phyloP scores from a whole-genome alignment of 2,888 invertebrate species.

The Amphimallon solstitiale region DNA sequence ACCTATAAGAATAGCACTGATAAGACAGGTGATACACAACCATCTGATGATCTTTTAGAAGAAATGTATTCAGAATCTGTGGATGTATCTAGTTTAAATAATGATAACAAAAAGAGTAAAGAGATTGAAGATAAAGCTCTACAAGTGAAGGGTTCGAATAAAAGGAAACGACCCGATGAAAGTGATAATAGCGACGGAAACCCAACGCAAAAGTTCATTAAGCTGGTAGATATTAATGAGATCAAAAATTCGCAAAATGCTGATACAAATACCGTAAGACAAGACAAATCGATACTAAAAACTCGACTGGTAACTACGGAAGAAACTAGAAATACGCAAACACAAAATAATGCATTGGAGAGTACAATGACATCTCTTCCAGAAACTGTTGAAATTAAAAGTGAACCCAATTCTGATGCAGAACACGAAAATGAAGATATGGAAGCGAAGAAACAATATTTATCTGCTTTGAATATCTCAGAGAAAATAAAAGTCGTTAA shows the following conservation, averaged over 20 bases:
- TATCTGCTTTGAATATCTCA: constrained; percentile 58
- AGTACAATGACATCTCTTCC: background rate
- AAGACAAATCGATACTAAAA: constrained; percentile 11
- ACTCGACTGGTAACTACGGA: constrained; percentile 9
- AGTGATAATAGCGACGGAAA: constrained; percentile 10
- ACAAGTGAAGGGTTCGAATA: background rate
- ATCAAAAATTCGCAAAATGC: constrained; percentile 28
- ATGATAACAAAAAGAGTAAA: background rate
- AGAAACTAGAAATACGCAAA: background rate
- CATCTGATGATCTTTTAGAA: constrained; percentile 34
- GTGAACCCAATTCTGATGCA: constrained; percentile 56
- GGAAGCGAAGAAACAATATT: constrained; percentile 55
- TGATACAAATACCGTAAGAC: background rate
- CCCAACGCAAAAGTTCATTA: constrained; percentile 30
- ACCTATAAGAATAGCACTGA: background rate
- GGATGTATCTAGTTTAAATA: constrained; percentile 14
- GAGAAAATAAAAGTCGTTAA: constrained; percentile 51
- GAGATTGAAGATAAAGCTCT: background rate
- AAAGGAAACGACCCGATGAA: constrained; percentile 23
- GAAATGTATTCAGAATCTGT: constrained; percentile 37
- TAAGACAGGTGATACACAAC: constrained; percentile 1
- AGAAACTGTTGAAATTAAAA: constrained; percentile 53
- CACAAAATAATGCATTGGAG: background rate
- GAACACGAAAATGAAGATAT: constrained; percentile 52
- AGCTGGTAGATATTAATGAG: constrained; percentile 36